These are phyloP conservation scores for Anastrepha obliqua DNA, from an alignment of 1,140 invertebrate genomes.

Conservation along the genomic window DNA sequence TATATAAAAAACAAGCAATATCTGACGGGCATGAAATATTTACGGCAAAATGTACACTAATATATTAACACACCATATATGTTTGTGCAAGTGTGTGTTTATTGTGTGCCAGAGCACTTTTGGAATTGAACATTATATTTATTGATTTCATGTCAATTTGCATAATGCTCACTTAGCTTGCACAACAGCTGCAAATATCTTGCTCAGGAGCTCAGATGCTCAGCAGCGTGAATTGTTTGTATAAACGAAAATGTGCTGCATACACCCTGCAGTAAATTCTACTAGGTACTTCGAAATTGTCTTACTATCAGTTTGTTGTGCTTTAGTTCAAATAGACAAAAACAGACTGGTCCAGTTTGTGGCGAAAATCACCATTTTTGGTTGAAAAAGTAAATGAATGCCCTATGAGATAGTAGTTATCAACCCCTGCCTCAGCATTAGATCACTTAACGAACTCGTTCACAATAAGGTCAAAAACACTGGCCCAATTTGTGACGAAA, in stretches of 20 bases:
- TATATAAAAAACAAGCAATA: neutral
- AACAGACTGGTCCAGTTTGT: no score
- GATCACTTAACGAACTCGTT: no score
- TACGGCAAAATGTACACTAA: neutral
- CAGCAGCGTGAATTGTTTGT: slow-evolving; percentile 8
- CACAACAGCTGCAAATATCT: slow-evolving; percentile 20
- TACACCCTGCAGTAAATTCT: no score
- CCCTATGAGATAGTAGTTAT: no score
- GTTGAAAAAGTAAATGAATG: no score
- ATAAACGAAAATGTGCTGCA: neutral
- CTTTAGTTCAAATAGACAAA: no score
- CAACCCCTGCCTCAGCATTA: no score
- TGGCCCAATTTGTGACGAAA: no score
- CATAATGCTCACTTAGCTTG: slow-evolving; percentile 50
- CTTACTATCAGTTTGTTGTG: no score
- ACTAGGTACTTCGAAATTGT: no score
- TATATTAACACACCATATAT: neutral
- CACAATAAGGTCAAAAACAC: no score
- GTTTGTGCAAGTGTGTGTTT: neutral
- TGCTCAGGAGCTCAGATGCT: neutral
- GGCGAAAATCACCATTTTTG: no score
- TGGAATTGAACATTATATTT: neutral
- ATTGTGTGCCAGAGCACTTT: slow-evolving; percentile 4
- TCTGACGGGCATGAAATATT: neutral
- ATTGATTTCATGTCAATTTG: slow-evolving; percentile 48